These are phyloP conservation scores for Drymodes brunneopygia DNA, from an alignment of 2,113 vertebrate species.

Conservation along the genomic window DNA sequence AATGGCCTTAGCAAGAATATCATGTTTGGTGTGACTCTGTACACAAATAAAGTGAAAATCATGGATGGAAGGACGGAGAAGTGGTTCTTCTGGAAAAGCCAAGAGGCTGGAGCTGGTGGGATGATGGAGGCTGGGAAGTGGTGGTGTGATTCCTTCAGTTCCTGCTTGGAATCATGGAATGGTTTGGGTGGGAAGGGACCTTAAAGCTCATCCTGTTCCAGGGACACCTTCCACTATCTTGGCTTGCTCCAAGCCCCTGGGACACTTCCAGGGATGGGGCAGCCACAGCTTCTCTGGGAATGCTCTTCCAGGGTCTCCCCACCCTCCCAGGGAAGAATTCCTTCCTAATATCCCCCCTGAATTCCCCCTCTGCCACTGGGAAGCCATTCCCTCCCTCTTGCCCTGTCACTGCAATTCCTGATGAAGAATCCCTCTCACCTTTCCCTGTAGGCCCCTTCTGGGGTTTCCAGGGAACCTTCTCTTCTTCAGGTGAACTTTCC, in stretches of 20 bases:
- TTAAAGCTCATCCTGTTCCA: background rate
- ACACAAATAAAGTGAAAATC: conserved; percentile 81
- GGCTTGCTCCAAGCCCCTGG: background rate
- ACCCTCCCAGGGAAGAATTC: background rate
- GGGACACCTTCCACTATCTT: background rate
- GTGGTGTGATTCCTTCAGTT: background rate
- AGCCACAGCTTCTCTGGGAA: background rate
- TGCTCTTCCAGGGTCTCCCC: background rate
- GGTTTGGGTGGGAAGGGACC: background rate
- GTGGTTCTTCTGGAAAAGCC: background rate
- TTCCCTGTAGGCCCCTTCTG: background rate
- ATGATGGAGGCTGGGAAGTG: too few relatives aligned
- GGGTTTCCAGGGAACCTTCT: background rate
- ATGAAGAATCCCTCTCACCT: background rate
- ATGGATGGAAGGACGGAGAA: background rate
- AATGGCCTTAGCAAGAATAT: conserved; percentile 52
- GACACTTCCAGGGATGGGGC: background rate
- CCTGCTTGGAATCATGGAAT: background rate
- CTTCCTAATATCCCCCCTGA: background rate
- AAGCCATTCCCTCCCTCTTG: background rate
- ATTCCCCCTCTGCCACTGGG: background rate
- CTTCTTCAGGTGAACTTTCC: background rate
- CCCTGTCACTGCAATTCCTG: background rate
- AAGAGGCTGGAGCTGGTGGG: background rate
- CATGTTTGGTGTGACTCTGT: conserved; percentile 72